Evolutionary conservation across 2,113 vertebrate genomes (phyloP).

Genomic region (Setophaga coronata): DNA sequence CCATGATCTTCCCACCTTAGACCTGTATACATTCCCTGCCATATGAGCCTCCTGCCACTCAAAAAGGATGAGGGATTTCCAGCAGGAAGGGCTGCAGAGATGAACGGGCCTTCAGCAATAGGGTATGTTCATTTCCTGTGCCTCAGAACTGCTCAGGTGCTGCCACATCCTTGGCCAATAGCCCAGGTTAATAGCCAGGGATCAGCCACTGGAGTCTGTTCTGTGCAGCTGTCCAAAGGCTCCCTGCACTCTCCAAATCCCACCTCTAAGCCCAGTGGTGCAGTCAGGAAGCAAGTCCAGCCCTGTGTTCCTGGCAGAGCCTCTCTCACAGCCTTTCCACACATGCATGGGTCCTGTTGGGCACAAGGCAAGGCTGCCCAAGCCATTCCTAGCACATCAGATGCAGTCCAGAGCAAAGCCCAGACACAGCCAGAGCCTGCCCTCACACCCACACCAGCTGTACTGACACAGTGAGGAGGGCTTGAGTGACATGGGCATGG

Average conservation of each 20-base stretch:
- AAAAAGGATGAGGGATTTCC: background rate
- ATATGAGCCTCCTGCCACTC: background rate
- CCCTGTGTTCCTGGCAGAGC: background rate
- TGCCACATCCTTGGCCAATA: background rate
- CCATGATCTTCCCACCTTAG: background rate
- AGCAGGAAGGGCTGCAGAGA: background rate
- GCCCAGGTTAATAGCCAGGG: background rate
- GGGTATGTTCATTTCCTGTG: background rate
- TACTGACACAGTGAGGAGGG: background rate
- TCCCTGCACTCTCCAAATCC: background rate
- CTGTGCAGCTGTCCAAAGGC: background rate
- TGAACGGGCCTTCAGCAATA: background rate
- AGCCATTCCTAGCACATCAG: accelerated
- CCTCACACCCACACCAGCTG: background rate
- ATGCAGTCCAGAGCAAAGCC: background rate
- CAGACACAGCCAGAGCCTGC: background rate
- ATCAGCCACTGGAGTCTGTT: background rate
- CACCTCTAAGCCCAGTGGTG: background rate
- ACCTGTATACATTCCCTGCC: accelerated
- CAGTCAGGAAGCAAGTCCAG: background rate
- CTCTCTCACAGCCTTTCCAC: background rate
- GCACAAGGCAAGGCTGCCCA: background rate
- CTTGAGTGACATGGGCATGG: background rate
- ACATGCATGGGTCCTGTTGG: background rate
- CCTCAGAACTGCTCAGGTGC: background rate